Conservation (phyloP, 2,113 vertebrate species). For the Columba livia region DNA sequence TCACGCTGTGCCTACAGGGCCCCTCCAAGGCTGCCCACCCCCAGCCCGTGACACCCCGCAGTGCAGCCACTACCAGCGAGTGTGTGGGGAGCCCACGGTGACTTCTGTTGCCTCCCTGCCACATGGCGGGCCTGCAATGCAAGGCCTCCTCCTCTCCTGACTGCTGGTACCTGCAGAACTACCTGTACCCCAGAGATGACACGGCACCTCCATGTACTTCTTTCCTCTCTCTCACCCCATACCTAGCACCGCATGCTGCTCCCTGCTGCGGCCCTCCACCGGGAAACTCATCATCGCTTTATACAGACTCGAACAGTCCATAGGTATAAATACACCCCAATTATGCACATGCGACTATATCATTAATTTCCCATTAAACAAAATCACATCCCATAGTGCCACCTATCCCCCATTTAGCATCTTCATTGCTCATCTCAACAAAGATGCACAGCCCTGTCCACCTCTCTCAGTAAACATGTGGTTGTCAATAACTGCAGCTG, state of each 20-base stretch:
- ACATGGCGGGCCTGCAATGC: neutral
- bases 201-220: fast-evolving
- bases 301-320: fast-evolving
- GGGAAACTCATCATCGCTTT: neutral
- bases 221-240: neutral
- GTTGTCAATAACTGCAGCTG: fast-evolving
- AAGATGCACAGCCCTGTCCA: neutral
- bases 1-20: neutral
- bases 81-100: fast-evolving
- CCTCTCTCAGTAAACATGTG: fast-evolving
- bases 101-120: neutral
- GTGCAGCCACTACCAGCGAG: fast-evolving
- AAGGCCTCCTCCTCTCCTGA: neutral
- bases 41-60: fast-evolving
- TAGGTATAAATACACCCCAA: neutral
- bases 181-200: fast-evolving
- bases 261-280: neutral
- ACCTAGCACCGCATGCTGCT: fast-evolving
- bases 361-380: neutral
- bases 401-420: neutral
- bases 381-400: neutral
- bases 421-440: neutral
- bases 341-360: neutral
- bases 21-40: fast-evolving
- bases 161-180: neutral